Conservation (phyloP, 2,888 invertebrate genomes). For the Rotaria sp. region DNA sequence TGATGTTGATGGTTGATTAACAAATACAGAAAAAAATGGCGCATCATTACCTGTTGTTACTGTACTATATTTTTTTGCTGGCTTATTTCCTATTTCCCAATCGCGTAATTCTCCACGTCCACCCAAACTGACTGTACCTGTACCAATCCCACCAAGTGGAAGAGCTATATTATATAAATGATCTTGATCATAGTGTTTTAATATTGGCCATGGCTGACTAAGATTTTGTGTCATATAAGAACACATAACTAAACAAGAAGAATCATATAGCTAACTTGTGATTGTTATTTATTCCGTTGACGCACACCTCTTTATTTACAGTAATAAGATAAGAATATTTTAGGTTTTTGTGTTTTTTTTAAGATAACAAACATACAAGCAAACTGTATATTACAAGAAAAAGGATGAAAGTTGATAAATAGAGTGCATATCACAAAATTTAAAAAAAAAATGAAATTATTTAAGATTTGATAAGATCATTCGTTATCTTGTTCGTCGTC, state of each 20-base stretch:
- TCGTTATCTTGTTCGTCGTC: background rate
- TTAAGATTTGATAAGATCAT: background rate
- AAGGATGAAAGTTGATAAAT: background rate
- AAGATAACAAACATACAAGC: background rate
- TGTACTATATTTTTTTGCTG: constrained; percentile 18
- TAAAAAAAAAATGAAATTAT: background rate
- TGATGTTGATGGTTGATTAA: background rate
- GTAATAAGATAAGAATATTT: background rate
- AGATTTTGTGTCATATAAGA: background rate
- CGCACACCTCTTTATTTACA: background rate
- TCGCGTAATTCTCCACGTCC: constrained; percentile 8
- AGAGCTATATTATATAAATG: background rate
- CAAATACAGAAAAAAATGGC: background rate
- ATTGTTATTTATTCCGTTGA: background rate
- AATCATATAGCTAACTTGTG: no score
- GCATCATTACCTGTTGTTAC: constrained; percentile 14
- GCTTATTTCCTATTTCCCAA: constrained; percentile 2
- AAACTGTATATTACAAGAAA: background rate
- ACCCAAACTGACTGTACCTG: background rate
- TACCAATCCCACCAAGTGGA: background rate
- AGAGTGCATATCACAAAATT: background rate
- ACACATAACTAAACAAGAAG: background rate
- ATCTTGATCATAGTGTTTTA: constrained; percentile 14
- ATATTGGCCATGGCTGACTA: background rate
- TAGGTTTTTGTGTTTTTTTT: background rate